Evolutionary conservation across 2,888 invertebrate species (phyloP).

Genomic region (Microdon myrmicae): DNA sequence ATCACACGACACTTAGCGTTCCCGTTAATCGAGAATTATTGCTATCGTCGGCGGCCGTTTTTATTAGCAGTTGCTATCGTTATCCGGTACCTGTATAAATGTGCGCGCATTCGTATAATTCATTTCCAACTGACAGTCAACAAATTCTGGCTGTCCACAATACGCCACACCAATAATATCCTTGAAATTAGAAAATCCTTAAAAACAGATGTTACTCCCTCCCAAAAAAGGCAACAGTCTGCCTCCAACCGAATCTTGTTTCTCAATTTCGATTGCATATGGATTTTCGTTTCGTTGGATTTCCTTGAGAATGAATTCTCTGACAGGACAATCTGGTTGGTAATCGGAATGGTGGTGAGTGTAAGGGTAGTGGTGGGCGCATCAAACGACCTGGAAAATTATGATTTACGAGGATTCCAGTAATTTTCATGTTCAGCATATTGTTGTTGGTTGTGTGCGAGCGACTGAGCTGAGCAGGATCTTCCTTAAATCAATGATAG

Average conservation of each 20-base stretch:
- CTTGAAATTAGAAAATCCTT: slow-evolving; percentile 51
- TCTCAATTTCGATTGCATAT: slow-evolving; percentile 28
- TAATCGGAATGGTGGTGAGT: not conserved
- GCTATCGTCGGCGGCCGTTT: slow-evolving; percentile 28
- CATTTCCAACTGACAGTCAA: slow-evolving; percentile 43
- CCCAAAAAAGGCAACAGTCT: too few species aligned
- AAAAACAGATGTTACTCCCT: slow-evolving; percentile 47
- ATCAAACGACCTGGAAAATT: slow-evolving; percentile 54
- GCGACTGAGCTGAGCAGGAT: too few species aligned
- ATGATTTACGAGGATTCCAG: slow-evolving; percentile 52
- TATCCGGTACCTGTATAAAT: slow-evolving; percentile 39
- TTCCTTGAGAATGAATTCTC: slow-evolving; percentile 14
- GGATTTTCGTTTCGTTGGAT: slow-evolving; percentile 30
- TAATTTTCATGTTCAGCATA: slow-evolving; percentile 21
- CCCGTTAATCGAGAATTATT: slow-evolving; percentile 48
- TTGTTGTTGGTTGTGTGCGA: too few species aligned
- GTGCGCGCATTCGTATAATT: slow-evolving; percentile 46
- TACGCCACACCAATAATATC: slow-evolving; percentile 41
- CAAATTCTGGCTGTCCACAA: slow-evolving; percentile 37
- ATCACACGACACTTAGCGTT: not conserved
- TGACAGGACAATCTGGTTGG: not conserved
- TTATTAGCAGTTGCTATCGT: slow-evolving; percentile 46
- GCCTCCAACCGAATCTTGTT: too few species aligned
- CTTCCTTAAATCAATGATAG: slow-evolving; percentile 50
- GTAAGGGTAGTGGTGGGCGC: slow-evolving; percentile 21